Evolutionary conservation across 2,888 invertebrate genomes (phyloP), one percentile per base, ranked within the genome.

Genomic region (Willowsia nigromaculata): DNA sequence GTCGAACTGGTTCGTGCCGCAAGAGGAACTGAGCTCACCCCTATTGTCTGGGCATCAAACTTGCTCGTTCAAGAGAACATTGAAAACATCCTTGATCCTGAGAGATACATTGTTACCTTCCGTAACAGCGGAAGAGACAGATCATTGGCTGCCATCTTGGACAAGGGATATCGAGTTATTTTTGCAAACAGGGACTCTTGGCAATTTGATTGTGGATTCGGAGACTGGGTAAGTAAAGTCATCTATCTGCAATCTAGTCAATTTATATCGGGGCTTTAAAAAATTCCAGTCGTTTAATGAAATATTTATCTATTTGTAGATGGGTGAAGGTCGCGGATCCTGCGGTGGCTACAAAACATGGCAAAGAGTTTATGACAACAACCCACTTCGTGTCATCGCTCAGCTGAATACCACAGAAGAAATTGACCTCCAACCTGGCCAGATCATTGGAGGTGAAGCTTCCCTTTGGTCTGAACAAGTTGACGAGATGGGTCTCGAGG

Each of bases 281-380:
- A 22, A 74, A 1, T 25, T 22, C n/a, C n/a, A n/a, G 22, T 74
- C 4, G 7, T 43, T 43, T 43, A 59, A 59, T 27, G 9, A 25
- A 59, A 56, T 27, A 13, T 25, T 11, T 43, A 18, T 80, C 3
- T 59, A 56, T 82, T n/a, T 68, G 25, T 25, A 92, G 92, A 92
- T 92, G 92, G 96, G 95, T 0, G 95, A 95, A 68, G 97, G 97
- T 15, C 96, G 96, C 93, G 98, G 98, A 93, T 98, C 98, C 97
- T 98, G 98, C 93, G 96, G 97, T 0, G 98, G 98, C 0, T 98
- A 97, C 94, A 97, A 96, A 93, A 97, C 97, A 1, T 98, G 98
- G 98, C 97, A 98, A 94, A 96, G 96, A 93, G 96, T 97, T 0
- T 98, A 98, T 93, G 93, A 93, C 81, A 93, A 93, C 78, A 91